Conservation (phyloP, 2,888 invertebrate species). For the Eristalis pertinax region DNA sequence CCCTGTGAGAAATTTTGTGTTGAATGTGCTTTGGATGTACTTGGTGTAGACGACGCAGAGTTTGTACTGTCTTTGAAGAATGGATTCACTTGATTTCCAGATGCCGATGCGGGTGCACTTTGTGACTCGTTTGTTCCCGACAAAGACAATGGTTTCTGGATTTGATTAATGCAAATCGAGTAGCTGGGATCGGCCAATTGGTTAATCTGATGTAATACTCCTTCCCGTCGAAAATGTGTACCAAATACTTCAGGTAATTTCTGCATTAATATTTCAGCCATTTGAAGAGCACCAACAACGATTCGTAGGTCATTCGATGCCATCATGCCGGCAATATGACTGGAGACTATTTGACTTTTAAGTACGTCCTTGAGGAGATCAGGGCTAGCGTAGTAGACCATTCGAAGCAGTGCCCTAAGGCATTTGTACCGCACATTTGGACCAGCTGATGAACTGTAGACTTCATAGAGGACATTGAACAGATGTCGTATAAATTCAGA, state of each 20-base stretch:
- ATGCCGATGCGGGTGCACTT: slow-evolving; percentile 79
- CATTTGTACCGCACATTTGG: slow-evolving; percentile 99
- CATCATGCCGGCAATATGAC: slow-evolving; percentile 99
- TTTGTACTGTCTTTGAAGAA: slow-evolving; percentile 78
- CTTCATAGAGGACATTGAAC: slow-evolving; percentile 97
- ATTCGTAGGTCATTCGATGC: slow-evolving; percentile 97
- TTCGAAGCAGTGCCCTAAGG: slow-evolving; percentile 95
- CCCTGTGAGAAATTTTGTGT: slow-evolving; percentile 78
- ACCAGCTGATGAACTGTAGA: slow-evolving; percentile 98
- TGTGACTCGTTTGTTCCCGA: slow-evolving; percentile 77
- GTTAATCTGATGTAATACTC: slow-evolving; percentile 94
- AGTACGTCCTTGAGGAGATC: slow-evolving; percentile 90
- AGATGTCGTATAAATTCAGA: slow-evolving; percentile 89
- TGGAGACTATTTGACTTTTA: slow-evolving; percentile 90
- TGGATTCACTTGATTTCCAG: slow-evolving; percentile 78
- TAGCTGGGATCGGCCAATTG: slow-evolving; percentile 87
- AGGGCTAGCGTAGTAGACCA: slow-evolving; percentile 96
- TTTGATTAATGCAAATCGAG: slow-evolving; percentile 83
- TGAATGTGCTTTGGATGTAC: slow-evolving; percentile 76
- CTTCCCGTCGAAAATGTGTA: slow-evolving; percentile 97
- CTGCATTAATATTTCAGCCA: slow-evolving; percentile 98
- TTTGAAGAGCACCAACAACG: slow-evolving; percentile 97
- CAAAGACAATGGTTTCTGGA: slow-evolving; percentile 82
- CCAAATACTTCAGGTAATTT: slow-evolving; percentile 97
- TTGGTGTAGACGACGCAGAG: slow-evolving; percentile 75